phyloP scores from a whole-genome alignment of 2,113 vertebrate species.

The Microtus pennsylvanicus region DNA sequence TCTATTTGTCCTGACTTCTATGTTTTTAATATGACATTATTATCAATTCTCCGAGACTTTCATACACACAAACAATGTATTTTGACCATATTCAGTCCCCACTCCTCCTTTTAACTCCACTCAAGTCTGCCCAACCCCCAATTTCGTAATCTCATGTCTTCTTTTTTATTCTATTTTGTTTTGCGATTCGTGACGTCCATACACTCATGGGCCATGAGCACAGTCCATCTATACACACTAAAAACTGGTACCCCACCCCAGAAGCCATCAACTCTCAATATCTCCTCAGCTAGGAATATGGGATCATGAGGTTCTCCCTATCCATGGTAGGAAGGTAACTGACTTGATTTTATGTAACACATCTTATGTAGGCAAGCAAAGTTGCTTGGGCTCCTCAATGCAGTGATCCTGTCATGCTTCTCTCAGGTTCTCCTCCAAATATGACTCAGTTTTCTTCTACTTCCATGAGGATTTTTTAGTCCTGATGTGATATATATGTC shows the following conservation, averaged over 20 bases:
- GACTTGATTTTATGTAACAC: neutral
- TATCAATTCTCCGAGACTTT: neutral
- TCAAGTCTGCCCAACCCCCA: neutral
- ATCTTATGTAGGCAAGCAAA: neutral
- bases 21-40: slow-evolving; percentile 36
- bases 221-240: neutral
- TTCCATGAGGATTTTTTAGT: neutral
- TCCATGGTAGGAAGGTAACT: neutral
- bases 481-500: no score
- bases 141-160: neutral
- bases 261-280: neutral
- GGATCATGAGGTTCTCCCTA: neutral
- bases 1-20: slow-evolving; percentile 79
- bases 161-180: neutral
- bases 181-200: neutral
- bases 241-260: neutral
- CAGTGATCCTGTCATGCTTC: neutral
- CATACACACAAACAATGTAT: neutral
- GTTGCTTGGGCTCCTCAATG: no score
- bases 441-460: neutral
- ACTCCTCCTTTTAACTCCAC: neutral
- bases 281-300: neutral
- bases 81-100: neutral
- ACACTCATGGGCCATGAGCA: neutral
- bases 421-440: neutral